Percentiles rank a stretch among this genome's conserved stretches.
Conservation (phyloP, 2,113 vertebrate genomes). For the Oryzias celebensis region DNA sequence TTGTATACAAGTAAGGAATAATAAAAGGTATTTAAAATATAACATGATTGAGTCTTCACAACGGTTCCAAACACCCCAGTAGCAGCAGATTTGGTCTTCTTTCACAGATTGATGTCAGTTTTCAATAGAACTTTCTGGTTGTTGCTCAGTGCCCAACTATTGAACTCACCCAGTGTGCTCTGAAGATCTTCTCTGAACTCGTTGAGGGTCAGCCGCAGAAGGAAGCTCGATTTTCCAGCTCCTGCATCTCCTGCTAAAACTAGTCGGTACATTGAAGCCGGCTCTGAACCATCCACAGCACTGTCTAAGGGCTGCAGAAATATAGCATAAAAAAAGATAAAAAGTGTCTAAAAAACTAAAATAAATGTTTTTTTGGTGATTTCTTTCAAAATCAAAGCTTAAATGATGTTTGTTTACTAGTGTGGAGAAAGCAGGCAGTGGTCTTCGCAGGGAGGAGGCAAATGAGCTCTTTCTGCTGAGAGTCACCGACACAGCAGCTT, state of each 20-base stretch:
- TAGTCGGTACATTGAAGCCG: conserved; percentile 65
- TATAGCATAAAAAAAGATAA: neutral
- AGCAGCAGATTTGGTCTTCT: no score
- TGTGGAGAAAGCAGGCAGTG: conserved; percentile 69
- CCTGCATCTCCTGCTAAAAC: conserved; percentile 76
- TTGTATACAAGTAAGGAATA: no score
- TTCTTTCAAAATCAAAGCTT: neutral
- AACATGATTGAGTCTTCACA: no score
- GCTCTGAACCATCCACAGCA: neutral
- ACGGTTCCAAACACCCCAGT: no score
- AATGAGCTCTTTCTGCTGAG: conserved; percentile 65
- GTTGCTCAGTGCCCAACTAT: neutral
- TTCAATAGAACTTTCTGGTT: neutral
- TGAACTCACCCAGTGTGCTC: conserved; percentile 71
- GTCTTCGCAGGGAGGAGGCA: conserved; percentile 71
- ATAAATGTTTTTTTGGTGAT: neutral
- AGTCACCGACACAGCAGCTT: conserved; percentile 53
- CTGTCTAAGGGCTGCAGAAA: conserved; percentile 31
- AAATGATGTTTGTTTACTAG: conserved; percentile 56
- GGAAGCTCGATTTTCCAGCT: conserved; percentile 79
- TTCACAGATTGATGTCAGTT: no score
- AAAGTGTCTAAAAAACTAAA: neutral
- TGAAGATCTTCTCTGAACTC: conserved; percentile 75
- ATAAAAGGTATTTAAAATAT: no score
- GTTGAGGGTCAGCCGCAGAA: conserved; percentile 72